Conservation (phyloP, 2,888 invertebrate genomes). For the Melipona beecheii region DNA sequence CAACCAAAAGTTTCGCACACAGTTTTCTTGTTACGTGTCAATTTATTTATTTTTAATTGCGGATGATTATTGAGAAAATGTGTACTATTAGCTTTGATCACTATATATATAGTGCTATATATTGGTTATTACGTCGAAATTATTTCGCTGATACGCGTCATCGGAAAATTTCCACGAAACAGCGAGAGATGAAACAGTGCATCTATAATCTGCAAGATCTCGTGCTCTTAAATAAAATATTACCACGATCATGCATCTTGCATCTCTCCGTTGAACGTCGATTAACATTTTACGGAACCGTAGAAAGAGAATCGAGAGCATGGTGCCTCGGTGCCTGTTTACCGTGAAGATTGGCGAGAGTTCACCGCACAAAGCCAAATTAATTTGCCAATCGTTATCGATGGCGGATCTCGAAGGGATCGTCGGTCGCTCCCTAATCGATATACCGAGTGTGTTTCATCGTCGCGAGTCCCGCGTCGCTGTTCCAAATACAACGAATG, state of each 20-base stretch:
- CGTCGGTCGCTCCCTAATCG: conserved; percentile 19
- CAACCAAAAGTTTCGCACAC: too few species aligned
- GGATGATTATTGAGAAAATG: too few species aligned
- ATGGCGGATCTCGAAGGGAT: conserved; percentile 42
- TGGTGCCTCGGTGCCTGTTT: conserved; percentile 46
- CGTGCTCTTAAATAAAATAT: neutral
- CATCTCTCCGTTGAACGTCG: neutral
- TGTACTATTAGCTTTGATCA: too few species aligned
- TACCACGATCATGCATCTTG: neutral
- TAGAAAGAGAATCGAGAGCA: neutral
- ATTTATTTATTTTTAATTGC: too few species aligned
- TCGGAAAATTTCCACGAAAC: neutral
- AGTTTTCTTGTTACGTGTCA: too few species aligned
- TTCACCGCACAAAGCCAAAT: conserved; percentile 63
- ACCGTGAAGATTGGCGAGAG: conserved; percentile 59
- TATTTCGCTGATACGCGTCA: too few species aligned
- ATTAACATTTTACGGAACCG: conserved; percentile 46
- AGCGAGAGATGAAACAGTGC: neutral
- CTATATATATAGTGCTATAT: too few species aligned
- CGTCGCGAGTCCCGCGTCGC: conserved; percentile 19
- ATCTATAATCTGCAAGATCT: neutral
- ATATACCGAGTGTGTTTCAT: conserved; percentile 21
- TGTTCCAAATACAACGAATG: neutral
- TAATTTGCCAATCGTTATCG: conserved; percentile 65
- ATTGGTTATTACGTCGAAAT: neutral